Evolutionary conservation across 1,140 invertebrate species (phyloP).

Genomic region (Akabosia matsudoensis): DNA sequence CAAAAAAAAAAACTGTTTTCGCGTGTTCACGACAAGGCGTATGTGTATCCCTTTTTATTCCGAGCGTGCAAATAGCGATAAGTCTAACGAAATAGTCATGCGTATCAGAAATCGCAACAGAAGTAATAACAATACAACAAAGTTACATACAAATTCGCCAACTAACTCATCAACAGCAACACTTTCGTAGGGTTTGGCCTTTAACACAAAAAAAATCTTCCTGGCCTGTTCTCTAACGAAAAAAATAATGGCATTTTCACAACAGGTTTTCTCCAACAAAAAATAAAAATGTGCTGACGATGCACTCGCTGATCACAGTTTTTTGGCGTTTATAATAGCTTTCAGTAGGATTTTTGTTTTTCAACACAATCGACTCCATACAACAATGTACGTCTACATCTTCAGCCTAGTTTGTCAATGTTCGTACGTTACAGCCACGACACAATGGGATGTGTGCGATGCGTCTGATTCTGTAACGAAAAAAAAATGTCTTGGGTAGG

Average conservation of each 20-base stretch:
- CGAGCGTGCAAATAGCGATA: not conserved
- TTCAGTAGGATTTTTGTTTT: not conserved
- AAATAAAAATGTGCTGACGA: too few species aligned
- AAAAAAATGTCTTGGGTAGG: too few species aligned
- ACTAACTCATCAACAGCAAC: slow-evolving; percentile 8
- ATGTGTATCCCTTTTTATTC: not conserved
- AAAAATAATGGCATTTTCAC: not conserved
- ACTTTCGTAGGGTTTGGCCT: not conserved
- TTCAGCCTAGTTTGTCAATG: not conserved
- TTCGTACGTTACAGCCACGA: not conserved
- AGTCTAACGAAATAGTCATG: not conserved
- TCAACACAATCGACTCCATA: too few species aligned
- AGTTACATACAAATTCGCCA: not conserved
- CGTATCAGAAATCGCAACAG: not conserved
- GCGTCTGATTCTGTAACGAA: too few species aligned
- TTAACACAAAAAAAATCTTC: slow-evolving; percentile 3
- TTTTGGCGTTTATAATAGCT: too few species aligned
- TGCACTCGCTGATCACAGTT: too few species aligned
- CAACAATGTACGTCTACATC: too few species aligned
- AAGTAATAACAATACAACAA: too few species aligned
- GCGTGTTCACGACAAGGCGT: not conserved
- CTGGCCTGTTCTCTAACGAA: not conserved
- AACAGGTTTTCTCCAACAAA: slow-evolving; percentile 13
- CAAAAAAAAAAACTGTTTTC: not conserved
- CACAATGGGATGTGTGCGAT: not conserved